Conservation (phyloP, 2,113 vertebrate genomes). For the Sisor rabdophorus region DNA sequence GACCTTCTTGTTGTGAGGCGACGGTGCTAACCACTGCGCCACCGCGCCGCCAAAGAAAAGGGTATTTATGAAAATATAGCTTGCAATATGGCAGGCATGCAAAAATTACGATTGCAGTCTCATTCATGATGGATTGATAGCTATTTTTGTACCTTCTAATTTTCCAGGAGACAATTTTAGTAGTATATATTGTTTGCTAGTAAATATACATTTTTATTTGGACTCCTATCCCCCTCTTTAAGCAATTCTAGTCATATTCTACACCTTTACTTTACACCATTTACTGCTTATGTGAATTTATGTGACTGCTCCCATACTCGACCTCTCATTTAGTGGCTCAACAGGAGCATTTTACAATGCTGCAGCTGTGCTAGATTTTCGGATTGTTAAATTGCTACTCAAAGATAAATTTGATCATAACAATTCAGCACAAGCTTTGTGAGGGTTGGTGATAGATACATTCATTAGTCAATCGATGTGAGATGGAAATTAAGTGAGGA, state of each 20-base stretch:
- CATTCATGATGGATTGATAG: background rate
- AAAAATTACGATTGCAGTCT: background rate
- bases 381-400: slow-evolving; percentile 85
- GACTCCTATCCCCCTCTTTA: background rate
- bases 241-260: background rate
- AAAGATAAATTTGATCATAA: slow-evolving; percentile 82
- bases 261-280: background rate
- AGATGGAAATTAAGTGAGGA: slow-evolving; percentile 74
- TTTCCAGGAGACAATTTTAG: background rate
- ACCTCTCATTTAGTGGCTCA: slow-evolving; percentile 3
- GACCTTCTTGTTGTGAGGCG: too few relatives aligned
- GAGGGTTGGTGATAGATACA: slow-evolving; percentile 42
- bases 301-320: background rate
- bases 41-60: background rate
- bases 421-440: slow-evolving; percentile 71
- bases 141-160: slow-evolving; percentile 1
- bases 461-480: slow-evolving; percentile 87
- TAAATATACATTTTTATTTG: slow-evolving; percentile 1
- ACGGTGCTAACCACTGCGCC: too few relatives aligned
- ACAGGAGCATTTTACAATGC: background rate
- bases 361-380: slow-evolving; percentile 20
- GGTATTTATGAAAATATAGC: slow-evolving; percentile 2
- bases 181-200: background rate
- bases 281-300: background rate
- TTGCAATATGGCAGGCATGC: background rate